Evolutionary conservation across 2,888 invertebrate genomes (phyloP), one percentile per base, ranked within the genome.

Genomic region (Trissoscelio sp.): DNA sequence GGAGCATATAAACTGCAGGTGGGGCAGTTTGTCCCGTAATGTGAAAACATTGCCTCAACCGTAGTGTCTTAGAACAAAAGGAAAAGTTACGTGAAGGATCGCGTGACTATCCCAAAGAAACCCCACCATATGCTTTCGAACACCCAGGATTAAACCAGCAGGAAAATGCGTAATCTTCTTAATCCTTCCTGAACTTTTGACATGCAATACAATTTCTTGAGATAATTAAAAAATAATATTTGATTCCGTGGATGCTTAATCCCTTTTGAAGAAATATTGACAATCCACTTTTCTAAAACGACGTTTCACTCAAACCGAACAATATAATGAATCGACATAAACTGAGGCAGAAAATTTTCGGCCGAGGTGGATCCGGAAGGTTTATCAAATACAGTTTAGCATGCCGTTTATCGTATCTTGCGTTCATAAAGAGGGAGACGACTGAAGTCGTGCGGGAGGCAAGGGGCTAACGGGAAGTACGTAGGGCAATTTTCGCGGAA

Each of bases 401-500:
- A 84, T 84, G 82, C 84, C 86, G 86, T 90, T 90, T 90, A 90
- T 89, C 89, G 88, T 86, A 87, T 86, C 83, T 85, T 79, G 79
- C 86, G 88, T 85, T 86, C 85, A 86, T 83, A 86, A 86, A 72
- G 73, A 79, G 80, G 66, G 79, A 86, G 86, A 85, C 85, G 86
- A 86, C 85, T 79, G 81, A 85, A 87, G 86, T 87, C 81, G 82
- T 70, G n/a, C n/a, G 82, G 70, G 75, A 81, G 67, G 82, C 79
- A 70, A 62, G 20, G 79, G 70, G 78, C 55, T 66, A 60, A 67
- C 72, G 79, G 79, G 53, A 84, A 83, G 84, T 74, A 83, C 88
- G 87, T 86, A 88, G 88, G 88, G 89, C 90, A 90, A 91, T 90
- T 90, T 89, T 90, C 89, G 88, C 88, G 89, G 90, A 91, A 91